These are phyloP conservation scores for Plebejus argus DNA, from an alignment of 2,888 invertebrate genomes.

Conservation along the genomic window DNA sequence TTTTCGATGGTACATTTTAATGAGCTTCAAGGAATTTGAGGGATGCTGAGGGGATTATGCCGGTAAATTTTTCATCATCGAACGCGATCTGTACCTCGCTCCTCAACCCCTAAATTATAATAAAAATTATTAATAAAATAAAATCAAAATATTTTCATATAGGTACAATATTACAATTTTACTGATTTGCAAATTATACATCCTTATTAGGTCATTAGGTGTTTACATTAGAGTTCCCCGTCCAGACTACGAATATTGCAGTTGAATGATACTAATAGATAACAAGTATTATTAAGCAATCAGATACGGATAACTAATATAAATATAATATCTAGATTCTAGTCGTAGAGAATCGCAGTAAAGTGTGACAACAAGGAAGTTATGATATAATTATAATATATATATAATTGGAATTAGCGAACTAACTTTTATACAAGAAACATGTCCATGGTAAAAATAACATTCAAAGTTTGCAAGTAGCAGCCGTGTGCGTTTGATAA, in stretches of 20 bases:
- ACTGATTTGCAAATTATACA: background rate
- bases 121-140: no score
- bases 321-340: background rate
- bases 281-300: background rate
- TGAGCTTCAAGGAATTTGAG: background rate
- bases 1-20: background rate
- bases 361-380: slow-evolving; percentile 12
- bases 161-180: no score
- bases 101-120: background rate
- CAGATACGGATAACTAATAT: background rate
- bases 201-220: background rate
- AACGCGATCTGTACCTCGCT: background rate
- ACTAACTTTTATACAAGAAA: background rate
- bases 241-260: background rate
- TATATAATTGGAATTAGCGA: background rate
- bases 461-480: background rate
- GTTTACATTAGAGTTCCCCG: background rate
- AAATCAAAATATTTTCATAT: no score
- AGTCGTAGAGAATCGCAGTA: background rate
- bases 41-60: background rate
- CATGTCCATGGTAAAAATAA: background rate
- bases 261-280: background rate
- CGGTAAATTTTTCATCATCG: background rate
- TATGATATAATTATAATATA: background rate
- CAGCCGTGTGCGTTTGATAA: background rate